Percentiles rank a stretch among this genome's conserved stretches.
Conservation (phyloP, 2,888 invertebrate species). For the Diaprepes abbreviatus region DNA sequence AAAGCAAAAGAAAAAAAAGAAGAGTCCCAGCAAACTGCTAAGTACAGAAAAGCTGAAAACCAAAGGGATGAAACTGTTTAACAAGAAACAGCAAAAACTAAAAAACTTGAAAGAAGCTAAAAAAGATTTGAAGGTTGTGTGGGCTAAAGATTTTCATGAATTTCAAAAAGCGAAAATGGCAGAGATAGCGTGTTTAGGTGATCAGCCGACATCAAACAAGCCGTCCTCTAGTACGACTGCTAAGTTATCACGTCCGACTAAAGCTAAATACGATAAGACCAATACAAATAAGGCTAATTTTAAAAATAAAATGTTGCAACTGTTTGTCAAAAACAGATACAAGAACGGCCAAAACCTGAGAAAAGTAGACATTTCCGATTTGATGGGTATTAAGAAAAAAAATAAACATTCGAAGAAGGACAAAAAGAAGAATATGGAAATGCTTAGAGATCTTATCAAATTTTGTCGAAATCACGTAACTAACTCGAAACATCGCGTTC, state of each 20-base stretch:
- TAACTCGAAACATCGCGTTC: slow-evolving; percentile 19
- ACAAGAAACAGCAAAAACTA: slow-evolving; percentile 16
- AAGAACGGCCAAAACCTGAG: slow-evolving; percentile 3
- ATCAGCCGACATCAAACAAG: not conserved
- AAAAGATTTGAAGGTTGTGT: slow-evolving; percentile 13
- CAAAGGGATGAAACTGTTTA: slow-evolving; percentile 13
- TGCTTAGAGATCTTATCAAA: slow-evolving; percentile 30
- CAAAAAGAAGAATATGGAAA: slow-evolving; percentile 24
- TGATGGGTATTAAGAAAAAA: slow-evolving; percentile 30
- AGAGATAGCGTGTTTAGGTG: not conserved
- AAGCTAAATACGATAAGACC: slow-evolving; percentile 11
- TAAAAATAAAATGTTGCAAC: slow-evolving; percentile 26
- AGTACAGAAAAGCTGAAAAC: not conserved
- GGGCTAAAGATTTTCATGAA: slow-evolving; percentile 27
- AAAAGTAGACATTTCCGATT: slow-evolving; percentile 14
- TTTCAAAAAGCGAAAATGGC: slow-evolving; percentile 31
- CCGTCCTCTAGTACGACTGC: not conserved
- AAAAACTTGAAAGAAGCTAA: slow-evolving; percentile 6
- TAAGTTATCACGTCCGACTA: not conserved
- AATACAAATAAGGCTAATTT: slow-evolving; percentile 14
- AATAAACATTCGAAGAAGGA: slow-evolving; percentile 17
- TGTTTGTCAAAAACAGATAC: slow-evolving; percentile 19
- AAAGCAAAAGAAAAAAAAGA: not conserved
- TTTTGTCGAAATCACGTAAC: slow-evolving; percentile 13
- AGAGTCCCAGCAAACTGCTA: not conserved